Evolutionary conservation across 2,113 vertebrate species (phyloP), one percentile per base, ranked within the genome.

Genomic region (Aptenodytes patagonicus): DNA sequence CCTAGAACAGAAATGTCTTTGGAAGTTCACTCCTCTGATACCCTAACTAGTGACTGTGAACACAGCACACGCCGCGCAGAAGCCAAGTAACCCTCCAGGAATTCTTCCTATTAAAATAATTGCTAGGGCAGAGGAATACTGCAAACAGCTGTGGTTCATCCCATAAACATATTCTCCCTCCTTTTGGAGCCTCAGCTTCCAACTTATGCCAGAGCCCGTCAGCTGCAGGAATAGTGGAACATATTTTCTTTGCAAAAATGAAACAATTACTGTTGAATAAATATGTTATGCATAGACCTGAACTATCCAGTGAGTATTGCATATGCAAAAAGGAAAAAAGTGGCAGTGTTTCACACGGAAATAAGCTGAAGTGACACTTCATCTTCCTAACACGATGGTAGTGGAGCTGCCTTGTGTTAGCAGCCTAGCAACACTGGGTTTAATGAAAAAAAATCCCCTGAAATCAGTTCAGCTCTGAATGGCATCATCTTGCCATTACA

Each of bases 121-220:
- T 95, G 92, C 86, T 17, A 44, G 96, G 94, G 94, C 95, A 97
- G 90, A 90, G 69, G 92, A 95, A 68, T 54, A 20, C 83, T 62
- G 95, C 77, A 92, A 94, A 85, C 97, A 97, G 94, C 94, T 95
- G 97, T 49, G 91, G 36, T 58, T 96, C 93, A 79, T 89, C 83
- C 94, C 73, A 26, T 46, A 75, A 95, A 84, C 94, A 94, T 87
- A 89, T 94, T 95, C 91, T 91, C 49, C 58, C 66, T 96, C 68
- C 83, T 91, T 92, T 72, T 77, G 95, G 94, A 96, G 32, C 89
- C 81, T 72, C 87, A 14, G 83, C 49, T 82, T 89, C 95, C 78
- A 49, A 61, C 83, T 82, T 79, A 7, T 79, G 95, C 94, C 97
- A 97, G 91, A 72, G 73, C 91, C 60, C 31, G 81, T 95, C 96